Base-by-base conservation (phyloP, 2,888 invertebrate genomes). In the Dryadula phaetusa region DNA sequence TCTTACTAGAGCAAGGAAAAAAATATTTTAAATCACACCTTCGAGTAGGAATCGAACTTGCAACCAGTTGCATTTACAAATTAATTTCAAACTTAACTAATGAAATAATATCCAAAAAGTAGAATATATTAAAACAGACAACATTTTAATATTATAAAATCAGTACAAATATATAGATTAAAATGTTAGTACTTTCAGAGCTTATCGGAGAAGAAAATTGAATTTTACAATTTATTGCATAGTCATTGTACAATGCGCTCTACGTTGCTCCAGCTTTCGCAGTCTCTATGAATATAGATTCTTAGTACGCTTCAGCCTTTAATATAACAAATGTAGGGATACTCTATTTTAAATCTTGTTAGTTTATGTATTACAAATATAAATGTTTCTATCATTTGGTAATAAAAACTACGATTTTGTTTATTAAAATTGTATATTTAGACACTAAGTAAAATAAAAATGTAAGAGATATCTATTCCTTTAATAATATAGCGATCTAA, bases 281-380 rank as follows among this genome's bases (percentile, higher is more conserved):
- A 49, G 49, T 49, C 49, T 49, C 49, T 49, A 49, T 49, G 14
- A 25, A 49, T 49, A 49, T 49, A 49, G 49, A 49, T 49, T 25
- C 14, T 49, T 49, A n/a, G 25, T 7, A 22, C 20, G 22, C 49
- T 49, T 25, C 49, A 25, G n/a, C 14, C 22, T 49, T 49, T 49
- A n/a, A 49, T 49, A 49, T 25, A 49, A 25, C n/a, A 8, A 49
- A 49, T 49, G 25, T 8, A 22, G 6, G 22, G 49, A 49, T n/a
- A 25, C 5, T 22, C 8, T 7, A 3, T 22, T 22, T 14, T 7
- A 25, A 8, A 49, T 32, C 32, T 32, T 32, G 32, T 32, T 32
- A 1, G 3, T 28, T 16, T 8, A 4, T 28, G 3, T 4, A 28
- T 4, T 28, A 2, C 3, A 37, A 37, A 12, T 37, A 7, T 34